Base-by-base conservation (phyloP, 2,797 vertebrate genomes). In the Schizopygopsis pylzovi region DNA sequence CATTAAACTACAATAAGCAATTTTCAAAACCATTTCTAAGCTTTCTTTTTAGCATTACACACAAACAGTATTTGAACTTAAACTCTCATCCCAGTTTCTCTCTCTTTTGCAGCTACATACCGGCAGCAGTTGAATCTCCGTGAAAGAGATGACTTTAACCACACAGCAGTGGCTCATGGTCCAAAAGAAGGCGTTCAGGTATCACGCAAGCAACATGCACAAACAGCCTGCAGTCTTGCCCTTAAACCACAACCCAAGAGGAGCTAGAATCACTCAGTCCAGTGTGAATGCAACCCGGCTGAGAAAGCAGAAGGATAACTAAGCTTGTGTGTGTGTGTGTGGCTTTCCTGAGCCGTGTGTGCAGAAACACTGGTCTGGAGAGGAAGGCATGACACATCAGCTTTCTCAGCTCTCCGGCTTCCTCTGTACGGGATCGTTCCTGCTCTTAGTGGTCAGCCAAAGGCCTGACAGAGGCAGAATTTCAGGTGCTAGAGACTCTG, bases 381-480 rank as follows among this genome's bases (percentile, higher is more conserved):
- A 95, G 96, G 94, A 97, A 97, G 94, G 94, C 95, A 96, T 96
- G 90, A 96, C 95, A 95, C 92, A 94, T 96, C 95, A 96, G 92
- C 93, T 95, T 97, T 94, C 93, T 93, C 92, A 90, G 92, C 75
- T 76, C 90, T 92, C 85, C 28, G 88, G 92, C 92, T 95, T 95
- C 94, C 95, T 91, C 85, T 81, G 63, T 47, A 85, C 18, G 43
- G 86, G 56, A 73, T 37, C 65, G 65, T 68, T 68, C 65, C 65
- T 39, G 65, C 65, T 68, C 79, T 79, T 79, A 89, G 77, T 79
- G 77, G 78, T 85, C 91, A 83, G 41, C 79, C 80, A 93, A 95
- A 95, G 91, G 87, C 93, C 95, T 95, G 93, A 95, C 93, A 70
- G 89, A 93, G 88, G 94, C 93, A 95, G 90, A 94, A 94, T 91